phyloP scores from a whole-genome alignment of 2,888 invertebrate genomes.

The Aquatica leii region DNA sequence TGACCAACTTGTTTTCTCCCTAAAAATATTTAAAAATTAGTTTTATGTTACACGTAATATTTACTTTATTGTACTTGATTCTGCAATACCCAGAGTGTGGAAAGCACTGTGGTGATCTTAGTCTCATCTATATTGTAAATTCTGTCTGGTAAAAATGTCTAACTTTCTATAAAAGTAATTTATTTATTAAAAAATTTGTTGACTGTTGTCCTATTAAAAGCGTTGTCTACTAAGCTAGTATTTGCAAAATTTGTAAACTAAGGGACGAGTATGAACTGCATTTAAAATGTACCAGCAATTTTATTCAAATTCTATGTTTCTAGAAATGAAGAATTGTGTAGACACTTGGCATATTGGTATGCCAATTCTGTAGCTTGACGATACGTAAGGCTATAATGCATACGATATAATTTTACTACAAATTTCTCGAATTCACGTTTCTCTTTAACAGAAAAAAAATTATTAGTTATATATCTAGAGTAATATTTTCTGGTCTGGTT shows the following conservation, averaged over 20 bases:
- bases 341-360: constrained; percentile 5
- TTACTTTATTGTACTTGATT: too few relatives aligned
- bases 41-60: neutral
- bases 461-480: too few relatives aligned
- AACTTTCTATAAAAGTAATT: neutral
- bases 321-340: constrained; percentile 10
- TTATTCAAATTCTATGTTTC: constrained; percentile 10
- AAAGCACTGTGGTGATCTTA: neutral
- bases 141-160: neutral
- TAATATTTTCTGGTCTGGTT: constrained; percentile 16
- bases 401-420: constrained; percentile 10
- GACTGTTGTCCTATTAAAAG: neutral
- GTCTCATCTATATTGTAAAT: neutral
- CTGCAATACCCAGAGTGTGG: neutral
- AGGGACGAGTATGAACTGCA: constrained; percentile 10
- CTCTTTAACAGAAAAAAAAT: constrained; percentile 10
- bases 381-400: too few relatives aligned
- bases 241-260: neutral
- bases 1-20: too few relatives aligned
- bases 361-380: constrained; percentile 12
- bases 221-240: neutral
- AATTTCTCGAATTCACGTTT: constrained; percentile 12
- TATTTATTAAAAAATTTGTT: neutral
- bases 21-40: neutral
- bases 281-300: constrained; percentile 12